A percentile compares a stretch with the other conserved stretches of the same genome.
Conservation (phyloP, 2,888 invertebrate species). For the Chymomyza fuscimana region DNA sequence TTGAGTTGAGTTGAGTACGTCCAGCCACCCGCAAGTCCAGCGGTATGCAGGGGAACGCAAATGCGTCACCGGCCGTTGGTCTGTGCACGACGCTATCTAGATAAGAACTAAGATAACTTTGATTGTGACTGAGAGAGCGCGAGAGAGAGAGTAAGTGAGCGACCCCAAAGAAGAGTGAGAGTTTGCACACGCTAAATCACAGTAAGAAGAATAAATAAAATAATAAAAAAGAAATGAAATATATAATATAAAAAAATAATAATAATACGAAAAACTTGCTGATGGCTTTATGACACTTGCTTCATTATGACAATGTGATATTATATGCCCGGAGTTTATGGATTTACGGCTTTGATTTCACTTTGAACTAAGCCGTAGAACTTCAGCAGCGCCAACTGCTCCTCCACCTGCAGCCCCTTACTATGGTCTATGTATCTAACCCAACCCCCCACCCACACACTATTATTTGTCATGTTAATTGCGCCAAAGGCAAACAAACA, state of each 20-base stretch:
- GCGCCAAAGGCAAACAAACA: slow-evolving; percentile 5
- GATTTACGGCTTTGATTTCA: slow-evolving; percentile 65
- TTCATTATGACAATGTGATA: neutral
- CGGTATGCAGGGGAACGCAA: slow-evolving; percentile 25
- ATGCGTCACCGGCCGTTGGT: slow-evolving; percentile 65
- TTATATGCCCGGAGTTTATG: slow-evolving; percentile 46
- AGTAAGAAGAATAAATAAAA: slow-evolving; percentile 16
- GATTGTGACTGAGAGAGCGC: slow-evolving; percentile 6
- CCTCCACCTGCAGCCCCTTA: neutral
- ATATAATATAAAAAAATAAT: slow-evolving; percentile 20
- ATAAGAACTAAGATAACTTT: slow-evolving; percentile 58
- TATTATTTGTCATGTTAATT: slow-evolving; percentile 48
- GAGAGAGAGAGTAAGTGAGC: no score
- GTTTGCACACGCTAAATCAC: slow-evolving; percentile 10
- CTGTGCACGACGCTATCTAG: slow-evolving; percentile 54
- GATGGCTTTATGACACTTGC: slow-evolving; percentile 42
- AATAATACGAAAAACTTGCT: slow-evolving; percentile 8
- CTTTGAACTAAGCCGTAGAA: slow-evolving; percentile 63
- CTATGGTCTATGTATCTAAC: neutral
- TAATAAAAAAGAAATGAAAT: slow-evolving; percentile 41
- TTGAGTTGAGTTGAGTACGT: neutral
- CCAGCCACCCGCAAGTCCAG: neutral
- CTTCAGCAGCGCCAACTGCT: slow-evolving; percentile 6
- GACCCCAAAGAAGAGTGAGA: neutral
- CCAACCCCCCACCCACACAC: neutral